A percentile compares a stretch with the other conserved stretches of the same genome.
Conservation (phyloP, 2,113 vertebrate species). For the Heterotis niloticus region DNA sequence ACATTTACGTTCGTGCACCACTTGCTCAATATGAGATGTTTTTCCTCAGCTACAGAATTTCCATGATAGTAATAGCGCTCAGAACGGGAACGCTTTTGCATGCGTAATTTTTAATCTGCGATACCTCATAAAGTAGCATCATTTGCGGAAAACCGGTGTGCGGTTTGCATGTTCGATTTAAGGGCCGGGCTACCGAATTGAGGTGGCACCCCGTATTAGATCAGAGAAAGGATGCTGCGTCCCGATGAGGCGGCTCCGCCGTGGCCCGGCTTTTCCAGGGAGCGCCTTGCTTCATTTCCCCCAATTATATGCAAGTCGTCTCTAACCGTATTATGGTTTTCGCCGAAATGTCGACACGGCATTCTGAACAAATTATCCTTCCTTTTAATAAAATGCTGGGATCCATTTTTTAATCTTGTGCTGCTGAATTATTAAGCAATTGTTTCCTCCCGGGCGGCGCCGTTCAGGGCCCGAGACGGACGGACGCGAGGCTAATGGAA, state of each 20-base stretch:
- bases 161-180: background rate
- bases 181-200: background rate
- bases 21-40: too few relatives aligned
- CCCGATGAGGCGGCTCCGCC: background rate
- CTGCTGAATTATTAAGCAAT: slow-evolving; percentile 71
- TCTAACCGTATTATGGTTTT: slow-evolving; percentile 63
- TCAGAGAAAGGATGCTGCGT: slow-evolving; percentile 15
- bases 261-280: slow-evolving; percentile 20
- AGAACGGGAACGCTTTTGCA: background rate
- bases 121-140: slow-evolving; percentile 12
- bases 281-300: slow-evolving; percentile 53
- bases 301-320: slow-evolving; percentile 56
- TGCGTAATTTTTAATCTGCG: background rate
- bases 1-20: too few relatives aligned
- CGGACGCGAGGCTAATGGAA: slow-evolving; percentile 19
- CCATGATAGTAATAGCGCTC: too few relatives aligned
- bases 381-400: slow-evolving; percentile 65
- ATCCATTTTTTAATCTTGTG: slow-evolving; percentile 66
- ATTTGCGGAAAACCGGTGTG: background rate
- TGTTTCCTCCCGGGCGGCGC: slow-evolving; percentile 40
- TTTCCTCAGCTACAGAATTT: too few relatives aligned
- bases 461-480: slow-evolving; percentile 15
- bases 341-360: slow-evolving; percentile 59
- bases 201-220: slow-evolving; percentile 33
- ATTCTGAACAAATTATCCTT: slow-evolving; percentile 67